A percentile compares a stretch with the other conserved stretches of the same genome.
These are phyloP conservation scores for Campoplex capitator DNA, from an alignment of 2,888 invertebrate species.

Conservation along the genomic window DNA sequence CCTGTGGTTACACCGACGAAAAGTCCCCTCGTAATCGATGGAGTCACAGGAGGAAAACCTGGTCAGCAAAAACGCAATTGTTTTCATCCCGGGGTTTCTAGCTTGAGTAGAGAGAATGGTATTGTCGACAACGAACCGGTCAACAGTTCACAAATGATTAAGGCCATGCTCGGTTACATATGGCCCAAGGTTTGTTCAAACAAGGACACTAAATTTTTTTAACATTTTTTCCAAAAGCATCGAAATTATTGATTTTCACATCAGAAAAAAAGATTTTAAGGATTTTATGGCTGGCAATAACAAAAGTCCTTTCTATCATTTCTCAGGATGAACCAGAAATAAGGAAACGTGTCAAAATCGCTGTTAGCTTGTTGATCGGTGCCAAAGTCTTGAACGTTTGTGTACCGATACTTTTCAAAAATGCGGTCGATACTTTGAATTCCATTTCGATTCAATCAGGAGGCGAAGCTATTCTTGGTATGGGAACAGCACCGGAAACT, in stretches of 20 bases:
- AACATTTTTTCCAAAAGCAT: background rate
- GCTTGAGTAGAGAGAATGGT: slow-evolving; percentile 88
- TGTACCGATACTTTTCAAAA: slow-evolving; percentile 98
- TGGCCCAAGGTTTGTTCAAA: slow-evolving; percentile 94
- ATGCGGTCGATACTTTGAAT: slow-evolving; percentile 95
- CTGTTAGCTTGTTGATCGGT: slow-evolving; percentile 91
- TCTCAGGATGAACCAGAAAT: slow-evolving; percentile 90
- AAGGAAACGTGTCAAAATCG: slow-evolving; percentile 92
- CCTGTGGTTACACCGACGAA: slow-evolving; percentile 80
- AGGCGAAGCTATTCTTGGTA: slow-evolving; percentile 88
- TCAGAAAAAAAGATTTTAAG: no score
- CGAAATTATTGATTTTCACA: background rate
- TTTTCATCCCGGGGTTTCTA: slow-evolving; percentile 95
- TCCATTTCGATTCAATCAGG: slow-evolving; percentile 85
- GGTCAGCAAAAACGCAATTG: slow-evolving; percentile 90
- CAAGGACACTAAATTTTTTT: background rate
- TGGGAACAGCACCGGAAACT: slow-evolving; percentile 93
- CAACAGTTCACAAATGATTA: slow-evolving; percentile 91
- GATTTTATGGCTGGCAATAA: slow-evolving; percentile 4
- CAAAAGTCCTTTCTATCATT: slow-evolving; percentile 6
- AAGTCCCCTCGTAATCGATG: slow-evolving; percentile 76
- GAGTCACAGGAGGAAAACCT: slow-evolving; percentile 81
- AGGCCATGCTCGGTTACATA: slow-evolving; percentile 95
- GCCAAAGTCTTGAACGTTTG: slow-evolving; percentile 95
- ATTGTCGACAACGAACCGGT: slow-evolving; percentile 87